A percentile compares a stretch with the other conserved stretches of the same genome.
phyloP scores from a whole-genome alignment of 1,140 invertebrate genomes.

The Heliconius hewitsoni region DNA sequence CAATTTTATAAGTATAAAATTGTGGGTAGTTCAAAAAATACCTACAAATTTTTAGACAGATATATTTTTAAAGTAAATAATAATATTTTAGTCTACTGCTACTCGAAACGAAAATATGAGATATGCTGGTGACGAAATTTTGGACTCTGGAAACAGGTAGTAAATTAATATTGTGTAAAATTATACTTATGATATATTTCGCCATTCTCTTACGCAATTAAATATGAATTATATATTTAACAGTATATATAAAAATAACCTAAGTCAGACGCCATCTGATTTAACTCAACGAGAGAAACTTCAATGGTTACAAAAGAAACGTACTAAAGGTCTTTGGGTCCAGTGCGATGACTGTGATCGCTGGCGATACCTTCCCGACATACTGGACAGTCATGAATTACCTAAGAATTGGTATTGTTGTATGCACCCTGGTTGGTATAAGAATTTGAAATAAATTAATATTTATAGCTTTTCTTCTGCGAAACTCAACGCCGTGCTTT shows the following conservation, averaged over 20 bases:
- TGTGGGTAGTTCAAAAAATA: not conserved
- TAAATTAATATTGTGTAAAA: not conserved
- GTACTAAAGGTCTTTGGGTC: conserved; percentile 82
- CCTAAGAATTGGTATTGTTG: conserved; percentile 84
- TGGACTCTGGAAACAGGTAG: not conserved
- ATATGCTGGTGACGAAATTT: not conserved
- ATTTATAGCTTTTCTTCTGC: not conserved
- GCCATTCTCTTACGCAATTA: not conserved
- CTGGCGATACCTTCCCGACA: conserved; percentile 81
- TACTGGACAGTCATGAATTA: conserved; percentile 83
- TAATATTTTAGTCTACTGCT: not conserved
- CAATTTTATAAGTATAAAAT: not conserved
- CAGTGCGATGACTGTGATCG: conserved; percentile 83
- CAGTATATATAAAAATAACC: conserved; percentile 49
- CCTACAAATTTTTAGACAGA: not conserved
- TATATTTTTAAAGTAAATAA: not conserved
- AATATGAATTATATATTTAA: not conserved
- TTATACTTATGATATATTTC: not conserved
- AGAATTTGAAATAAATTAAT: not conserved
- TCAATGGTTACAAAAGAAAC: conserved; percentile 75
- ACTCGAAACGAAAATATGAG: not conserved
- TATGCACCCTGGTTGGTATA: conserved; percentile 82
- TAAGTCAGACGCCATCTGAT: conserved; percentile 60
- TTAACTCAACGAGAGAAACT: conserved; percentile 59
- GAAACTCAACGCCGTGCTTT: too few relatives aligned